phyloP scores from a whole-genome alignment of 2,888 invertebrate species.

The Eupithecia subfuscata region DNA sequence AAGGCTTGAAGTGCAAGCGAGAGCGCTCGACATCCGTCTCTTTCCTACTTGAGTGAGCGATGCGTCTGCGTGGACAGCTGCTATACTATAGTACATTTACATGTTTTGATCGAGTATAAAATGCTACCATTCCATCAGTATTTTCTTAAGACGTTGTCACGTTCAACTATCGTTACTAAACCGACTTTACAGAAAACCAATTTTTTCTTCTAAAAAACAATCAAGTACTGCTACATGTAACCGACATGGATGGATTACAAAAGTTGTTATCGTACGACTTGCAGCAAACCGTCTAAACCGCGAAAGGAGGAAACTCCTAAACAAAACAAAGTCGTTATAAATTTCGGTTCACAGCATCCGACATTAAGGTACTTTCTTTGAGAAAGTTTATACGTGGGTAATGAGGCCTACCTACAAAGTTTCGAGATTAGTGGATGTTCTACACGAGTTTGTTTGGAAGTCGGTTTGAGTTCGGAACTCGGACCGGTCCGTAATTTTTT shows the following conservation, averaged over 20 bases:
- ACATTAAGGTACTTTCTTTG: constrained; percentile 26
- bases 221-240: not conserved
- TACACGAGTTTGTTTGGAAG: constrained; percentile 42
- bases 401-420: constrained; percentile 53
- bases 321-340: constrained; percentile 24
- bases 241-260: not conserved
- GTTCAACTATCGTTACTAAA: too few species aligned
- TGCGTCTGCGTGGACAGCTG: too few species aligned
- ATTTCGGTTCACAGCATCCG: constrained; percentile 23
- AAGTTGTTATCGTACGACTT: not conserved
- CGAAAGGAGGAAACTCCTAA: constrained; percentile 2
- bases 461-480: constrained; percentile 39
- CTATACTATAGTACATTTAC: too few species aligned
- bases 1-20: too few species aligned
- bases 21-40: too few species aligned
- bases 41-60: too few species aligned
- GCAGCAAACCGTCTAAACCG: not conserved
- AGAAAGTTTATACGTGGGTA: constrained; percentile 42
- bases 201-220: not conserved
- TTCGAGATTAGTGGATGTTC: constrained; percentile 48
- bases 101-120: too few species aligned
- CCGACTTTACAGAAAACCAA: too few species aligned
- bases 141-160: too few species aligned
- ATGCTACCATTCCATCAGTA: too few species aligned
- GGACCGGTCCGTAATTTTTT: constrained; percentile 42